phyloP scores from a whole-genome alignment of 2,888 invertebrate genomes.

The Adelphocoris suturalis region DNA sequence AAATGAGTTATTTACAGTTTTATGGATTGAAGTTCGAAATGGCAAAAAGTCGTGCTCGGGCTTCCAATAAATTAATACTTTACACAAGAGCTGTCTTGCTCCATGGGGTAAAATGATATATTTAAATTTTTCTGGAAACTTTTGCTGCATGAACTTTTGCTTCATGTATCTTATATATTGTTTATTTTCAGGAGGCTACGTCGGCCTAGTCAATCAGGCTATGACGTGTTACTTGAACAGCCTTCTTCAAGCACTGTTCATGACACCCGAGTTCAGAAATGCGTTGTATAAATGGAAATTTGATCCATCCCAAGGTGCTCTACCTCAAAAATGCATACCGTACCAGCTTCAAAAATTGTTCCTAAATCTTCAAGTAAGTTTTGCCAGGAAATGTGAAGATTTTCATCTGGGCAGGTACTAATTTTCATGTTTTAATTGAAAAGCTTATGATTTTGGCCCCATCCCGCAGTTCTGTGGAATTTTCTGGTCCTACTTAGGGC shows the following conservation, averaged over 20 bases:
- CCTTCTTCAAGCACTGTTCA: conserved; percentile 90
- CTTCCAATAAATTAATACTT: too few relatives aligned
- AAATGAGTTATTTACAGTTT: too few relatives aligned
- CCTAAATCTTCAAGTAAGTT: conserved; percentile 86
- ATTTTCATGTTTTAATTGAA: conserved; percentile 36
- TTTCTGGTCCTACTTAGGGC: background rate
- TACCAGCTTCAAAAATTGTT: conserved; percentile 92
- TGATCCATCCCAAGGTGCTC: conserved; percentile 80
- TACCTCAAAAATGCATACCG: conserved; percentile 87
- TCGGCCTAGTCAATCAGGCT: conserved; percentile 92
- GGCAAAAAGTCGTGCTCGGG: too few relatives aligned
- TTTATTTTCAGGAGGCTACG: conserved; percentile 80
- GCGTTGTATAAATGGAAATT: conserved; percentile 91
- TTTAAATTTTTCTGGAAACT: too few relatives aligned
- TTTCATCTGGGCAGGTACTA: background rate
- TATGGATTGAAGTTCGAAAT: too few relatives aligned
- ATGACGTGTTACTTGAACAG: conserved; percentile 96
- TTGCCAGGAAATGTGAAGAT: conserved; percentile 6
- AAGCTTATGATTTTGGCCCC: too few relatives aligned
- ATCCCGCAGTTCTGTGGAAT: too few relatives aligned
- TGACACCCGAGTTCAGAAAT: conserved; percentile 96
- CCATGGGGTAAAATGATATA: too few relatives aligned
- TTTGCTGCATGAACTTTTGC: too few relatives aligned
- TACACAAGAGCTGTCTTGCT: too few relatives aligned
- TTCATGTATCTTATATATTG: too few relatives aligned